These are phyloP conservation scores for Oryzias curvinotus DNA, from an alignment of 2,113 vertebrate genomes.

Conservation along the genomic window DNA sequence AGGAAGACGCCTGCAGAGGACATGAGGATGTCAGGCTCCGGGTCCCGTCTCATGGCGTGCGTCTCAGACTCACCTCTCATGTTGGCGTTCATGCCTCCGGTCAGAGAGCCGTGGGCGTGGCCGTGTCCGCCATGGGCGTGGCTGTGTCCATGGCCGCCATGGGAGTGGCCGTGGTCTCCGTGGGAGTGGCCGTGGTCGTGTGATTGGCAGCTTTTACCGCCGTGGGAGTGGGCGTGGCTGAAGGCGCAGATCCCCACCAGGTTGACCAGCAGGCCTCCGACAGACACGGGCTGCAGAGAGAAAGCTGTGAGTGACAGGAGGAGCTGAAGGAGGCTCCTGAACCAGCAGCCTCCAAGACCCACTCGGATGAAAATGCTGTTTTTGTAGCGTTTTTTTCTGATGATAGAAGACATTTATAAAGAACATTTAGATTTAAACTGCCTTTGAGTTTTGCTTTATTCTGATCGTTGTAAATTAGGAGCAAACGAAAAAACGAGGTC, in stretches of 20 bases:
- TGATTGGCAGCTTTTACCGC: conserved; percentile 80
- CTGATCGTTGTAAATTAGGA: too few species aligned
- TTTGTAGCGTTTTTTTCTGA: too few species aligned
- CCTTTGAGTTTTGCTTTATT: too few species aligned
- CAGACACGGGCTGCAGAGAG: conserved; percentile 87
- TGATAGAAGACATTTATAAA: too few species aligned
- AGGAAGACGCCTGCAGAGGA: conserved; percentile 87
- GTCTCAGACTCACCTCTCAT: conserved; percentile 85
- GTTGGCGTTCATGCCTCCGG: conserved; percentile 95
- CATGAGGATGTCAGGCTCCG: background rate
- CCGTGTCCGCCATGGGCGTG: conserved; percentile 64
- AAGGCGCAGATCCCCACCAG: conserved; percentile 98
- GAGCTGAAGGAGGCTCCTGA: too few species aligned
- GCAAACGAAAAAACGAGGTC: too few species aligned
- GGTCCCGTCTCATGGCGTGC: background rate
- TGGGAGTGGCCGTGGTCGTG: conserved; percentile 84
- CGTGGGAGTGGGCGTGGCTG: conserved; percentile 89
- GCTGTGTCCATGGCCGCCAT: conserved; percentile 48
- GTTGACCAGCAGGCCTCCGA: conserved; percentile 95
- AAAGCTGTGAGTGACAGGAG: too few species aligned
- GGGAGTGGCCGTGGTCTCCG: conserved; percentile 82
- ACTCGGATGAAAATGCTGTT: too few species aligned
- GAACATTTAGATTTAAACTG: too few species aligned
- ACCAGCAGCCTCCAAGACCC: too few species aligned
- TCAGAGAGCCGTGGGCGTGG: conserved; percentile 75